Evolutionary conservation across 2,113 vertebrate species (phyloP), one percentile per base, ranked within the genome.

Genomic region (Muntiacus reevesi): DNA sequence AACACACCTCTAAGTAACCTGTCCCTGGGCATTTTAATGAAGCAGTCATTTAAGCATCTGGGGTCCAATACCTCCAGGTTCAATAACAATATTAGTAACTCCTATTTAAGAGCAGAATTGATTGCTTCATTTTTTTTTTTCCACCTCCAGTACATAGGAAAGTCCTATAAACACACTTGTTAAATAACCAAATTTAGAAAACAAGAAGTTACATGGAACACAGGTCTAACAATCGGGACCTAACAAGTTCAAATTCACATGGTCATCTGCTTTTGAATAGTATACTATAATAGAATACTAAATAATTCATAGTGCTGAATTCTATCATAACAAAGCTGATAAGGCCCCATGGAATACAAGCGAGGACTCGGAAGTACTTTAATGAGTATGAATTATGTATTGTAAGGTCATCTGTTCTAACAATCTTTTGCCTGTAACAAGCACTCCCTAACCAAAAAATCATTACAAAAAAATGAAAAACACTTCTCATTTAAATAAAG

Each of bases 351-450:
- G 64, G 84, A 87, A 90, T 79, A 81, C 33, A 81, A n/a, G 10
- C 28, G 17, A 52, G 21, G 33, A 64, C 52, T 40, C 19, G 23
- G 25, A 92, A 91, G 92, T 43, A 93, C 16, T 87, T 78, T 59
- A 64, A 43, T 79, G 78, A 45, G 13, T 43, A 76, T 94, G 40
- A 94, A 96, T 97, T 92, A 95, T 79, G 86, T 95, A 97, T 13
- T 52, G 23, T 57, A 78, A 59, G 47, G 62, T 76, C 74, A 94
- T 82, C 54, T 88, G 52, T 95, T 96, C 86, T 85, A 89, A 89
- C 3, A 95, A 30, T 40, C 74, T 92, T 87, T 92, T 33, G 43
- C 91, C 60, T 92, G 13, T 57, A 92, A 81, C 57, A 95, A 97
- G 11, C 27, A 71, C 62, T 87, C 47, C 9, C 82, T 82, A 82